Evolutionary conservation across 2,113 vertebrate species (phyloP).

Genomic region (Jacana jacana): DNA sequence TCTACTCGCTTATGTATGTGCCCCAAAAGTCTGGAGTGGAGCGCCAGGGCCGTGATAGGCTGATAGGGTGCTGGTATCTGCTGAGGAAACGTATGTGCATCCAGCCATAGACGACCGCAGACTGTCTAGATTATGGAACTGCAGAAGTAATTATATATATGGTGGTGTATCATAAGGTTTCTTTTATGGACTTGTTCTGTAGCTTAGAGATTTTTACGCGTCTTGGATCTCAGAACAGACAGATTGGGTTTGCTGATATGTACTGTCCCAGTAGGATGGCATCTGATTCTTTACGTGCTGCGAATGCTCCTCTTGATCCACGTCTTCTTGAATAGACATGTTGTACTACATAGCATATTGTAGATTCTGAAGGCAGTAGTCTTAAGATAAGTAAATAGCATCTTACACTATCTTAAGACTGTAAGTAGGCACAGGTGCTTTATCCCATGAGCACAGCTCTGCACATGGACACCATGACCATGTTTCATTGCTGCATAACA

Average conservation of each 20-base stretch:
- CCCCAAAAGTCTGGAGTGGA: neutral
- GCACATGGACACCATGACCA: accelerated
- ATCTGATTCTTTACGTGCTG: neutral
- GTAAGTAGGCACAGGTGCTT: neutral
- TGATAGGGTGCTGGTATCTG: neutral
- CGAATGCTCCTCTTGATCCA: neutral
- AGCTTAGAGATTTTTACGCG: accelerated
- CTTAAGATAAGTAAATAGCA: neutral
- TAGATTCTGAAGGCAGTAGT: neutral
- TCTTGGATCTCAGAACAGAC: neutral
- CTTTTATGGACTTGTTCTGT: neutral
- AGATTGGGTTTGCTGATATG: neutral
- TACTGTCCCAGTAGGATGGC: neutral
- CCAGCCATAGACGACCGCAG: neutral
- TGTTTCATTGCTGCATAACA: neutral
- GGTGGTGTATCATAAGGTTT: neutral
- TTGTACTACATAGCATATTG: accelerated
- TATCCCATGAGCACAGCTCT: neutral
- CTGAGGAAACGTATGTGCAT: neutral
- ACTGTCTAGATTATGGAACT: neutral
- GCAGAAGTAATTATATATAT: accelerated
- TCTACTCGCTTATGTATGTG: accelerated
- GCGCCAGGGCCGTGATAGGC: neutral
- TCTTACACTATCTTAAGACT: neutral
- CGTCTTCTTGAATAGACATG: accelerated